A percentile compares a stretch with the other conserved stretches of the same genome.
These are phyloP conservation scores for Microtus montanus DNA, from an alignment of 2,113 vertebrate genomes.

Conservation along the genomic window DNA sequence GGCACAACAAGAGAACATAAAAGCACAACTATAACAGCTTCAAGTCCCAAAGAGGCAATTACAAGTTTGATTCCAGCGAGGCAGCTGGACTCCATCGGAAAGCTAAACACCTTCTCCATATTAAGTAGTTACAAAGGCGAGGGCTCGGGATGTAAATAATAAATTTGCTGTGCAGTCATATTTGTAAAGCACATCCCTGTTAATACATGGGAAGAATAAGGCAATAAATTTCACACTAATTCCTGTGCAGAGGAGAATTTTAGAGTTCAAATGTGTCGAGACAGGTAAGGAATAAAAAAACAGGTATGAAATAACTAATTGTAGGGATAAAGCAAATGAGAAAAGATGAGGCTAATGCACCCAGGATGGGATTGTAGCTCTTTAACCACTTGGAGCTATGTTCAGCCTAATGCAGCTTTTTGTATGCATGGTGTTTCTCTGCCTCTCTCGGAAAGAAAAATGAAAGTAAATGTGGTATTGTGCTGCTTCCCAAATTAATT, in stretches of 20 bases:
- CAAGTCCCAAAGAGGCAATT: conserved; percentile 88
- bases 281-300: conserved; percentile 60
- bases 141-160: conserved; percentile 82
- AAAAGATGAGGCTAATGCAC: conserved; percentile 57
- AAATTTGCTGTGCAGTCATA: conserved; percentile 82
- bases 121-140: conserved; percentile 85
- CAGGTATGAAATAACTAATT: conserved; percentile 66
- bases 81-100: conserved; percentile 85
- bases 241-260: conserved; percentile 74
- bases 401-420: conserved; percentile 49
- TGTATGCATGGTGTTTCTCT: conserved; percentile 70
- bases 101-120: conserved; percentile 86
- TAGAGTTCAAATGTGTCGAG: conserved; percentile 70
- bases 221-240: conserved; percentile 82
- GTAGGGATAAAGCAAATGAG: conserved; percentile 69
- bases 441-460: conserved; percentile 73
- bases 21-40: conserved; percentile 87
- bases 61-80: conserved; percentile 88
- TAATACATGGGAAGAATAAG: conserved; percentile 83
- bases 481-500: conserved; percentile 77
- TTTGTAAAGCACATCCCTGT: conserved; percentile 81
- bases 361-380: conserved; percentile 48
- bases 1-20: conserved; percentile 89
- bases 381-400: conserved; percentile 62
- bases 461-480: conserved; percentile 60